Conservation (phyloP, 2,113 vertebrate species). For the Crotophaga sulcirostris region DNA sequence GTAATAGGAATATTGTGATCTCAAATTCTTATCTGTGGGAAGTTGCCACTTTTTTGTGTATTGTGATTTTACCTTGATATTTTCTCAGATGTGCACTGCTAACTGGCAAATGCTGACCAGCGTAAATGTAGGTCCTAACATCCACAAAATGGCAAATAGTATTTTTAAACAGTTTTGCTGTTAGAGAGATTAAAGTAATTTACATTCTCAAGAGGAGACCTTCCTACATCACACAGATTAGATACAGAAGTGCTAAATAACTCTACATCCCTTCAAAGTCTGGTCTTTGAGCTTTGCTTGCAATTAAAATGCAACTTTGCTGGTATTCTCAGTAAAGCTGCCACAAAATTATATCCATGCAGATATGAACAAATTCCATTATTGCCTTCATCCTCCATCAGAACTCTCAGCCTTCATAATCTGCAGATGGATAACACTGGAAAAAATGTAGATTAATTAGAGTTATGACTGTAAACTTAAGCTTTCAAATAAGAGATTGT, state of each 20-base stretch:
- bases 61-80: neutral
- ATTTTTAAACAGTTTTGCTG: neutral
- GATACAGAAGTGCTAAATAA: neutral
- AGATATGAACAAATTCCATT: neutral
- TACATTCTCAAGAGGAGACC: neutral
- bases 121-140: neutral
- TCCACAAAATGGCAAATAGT: neutral
- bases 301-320: neutral
- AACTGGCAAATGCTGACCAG: neutral
- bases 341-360: neutral
- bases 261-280: neutral
- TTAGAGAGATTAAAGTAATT: neutral
- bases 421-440: neutral
- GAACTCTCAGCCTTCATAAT: neutral
- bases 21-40: neutral
- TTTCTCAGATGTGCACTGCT: neutral
- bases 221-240: neutral
- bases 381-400: neutral
- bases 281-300: neutral
- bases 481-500: slow-evolving; percentile 13
- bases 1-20: neutral
- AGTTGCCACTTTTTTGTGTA: neutral
- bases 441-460: neutral
- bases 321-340: neutral
- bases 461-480: neutral